Percentiles rank a stretch among this genome's conserved stretches.
Evolutionary conservation across 2,113 vertebrate genomes (phyloP).

Genomic region (Myrmecophaga tridactyla): DNA sequence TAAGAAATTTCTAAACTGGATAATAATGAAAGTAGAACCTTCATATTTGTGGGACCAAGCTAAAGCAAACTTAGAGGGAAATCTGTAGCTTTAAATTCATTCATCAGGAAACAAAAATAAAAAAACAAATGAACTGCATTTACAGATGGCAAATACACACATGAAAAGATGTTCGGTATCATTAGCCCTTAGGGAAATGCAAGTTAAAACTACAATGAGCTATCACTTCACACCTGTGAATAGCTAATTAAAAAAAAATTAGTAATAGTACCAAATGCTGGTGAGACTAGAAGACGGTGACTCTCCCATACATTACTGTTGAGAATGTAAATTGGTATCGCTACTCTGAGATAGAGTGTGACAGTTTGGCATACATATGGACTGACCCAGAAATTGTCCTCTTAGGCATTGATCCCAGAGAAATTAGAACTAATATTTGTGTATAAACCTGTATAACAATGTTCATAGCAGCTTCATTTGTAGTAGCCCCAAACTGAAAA

Average conservation of each 20-base stretch:
- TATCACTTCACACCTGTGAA: too few species aligned
- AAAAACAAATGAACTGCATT: constrained; percentile 16
- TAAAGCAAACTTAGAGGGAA: background rate
- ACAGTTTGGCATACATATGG: background rate
- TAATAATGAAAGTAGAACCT: background rate
- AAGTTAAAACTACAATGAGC: background rate
- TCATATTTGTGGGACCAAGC: background rate
- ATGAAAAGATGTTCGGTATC: constrained; percentile 19
- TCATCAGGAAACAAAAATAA: constrained; percentile 27
- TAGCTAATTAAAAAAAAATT: background rate
- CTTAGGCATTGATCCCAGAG: background rate
- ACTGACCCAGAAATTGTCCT: background rate
- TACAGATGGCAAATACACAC: background rate
- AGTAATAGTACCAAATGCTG: background rate
- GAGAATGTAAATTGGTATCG: background rate
- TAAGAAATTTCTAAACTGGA: background rate
- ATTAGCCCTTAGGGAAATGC: background rate
- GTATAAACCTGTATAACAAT: background rate
- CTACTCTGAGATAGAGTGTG: background rate
- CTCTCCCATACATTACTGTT: background rate
- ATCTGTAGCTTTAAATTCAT: background rate
- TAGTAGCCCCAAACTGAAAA: background rate
- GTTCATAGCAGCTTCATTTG: background rate
- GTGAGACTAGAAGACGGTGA: background rate
- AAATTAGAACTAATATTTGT: background rate